Percentiles rank a stretch among this genome's conserved stretches.
These are phyloP conservation scores for Hycleus phaleratus DNA, from an alignment of 1,140 invertebrate genomes.

Conservation along the genomic window DNA sequence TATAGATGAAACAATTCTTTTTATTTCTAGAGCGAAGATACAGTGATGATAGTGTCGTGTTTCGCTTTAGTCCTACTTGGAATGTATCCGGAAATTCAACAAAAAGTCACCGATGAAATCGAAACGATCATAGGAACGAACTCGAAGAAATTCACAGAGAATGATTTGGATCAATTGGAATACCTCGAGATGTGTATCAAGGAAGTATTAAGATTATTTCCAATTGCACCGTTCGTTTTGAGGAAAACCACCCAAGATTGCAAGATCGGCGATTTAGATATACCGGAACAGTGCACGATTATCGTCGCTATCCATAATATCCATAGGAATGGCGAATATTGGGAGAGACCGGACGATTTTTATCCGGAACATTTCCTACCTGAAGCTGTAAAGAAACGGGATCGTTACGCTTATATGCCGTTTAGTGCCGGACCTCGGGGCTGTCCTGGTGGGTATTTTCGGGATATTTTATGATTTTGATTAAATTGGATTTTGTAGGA, in stretches of 20 bases:
- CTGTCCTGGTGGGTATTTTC: conserved; percentile 48
- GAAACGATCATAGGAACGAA: not conserved
- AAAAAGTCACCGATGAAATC: conserved; percentile 2
- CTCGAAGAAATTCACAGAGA: not conserved
- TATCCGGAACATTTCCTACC: conserved; percentile 62
- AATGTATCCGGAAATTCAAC: conserved; percentile 15
- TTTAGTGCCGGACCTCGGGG: conserved; percentile 58
- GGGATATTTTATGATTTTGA: not conserved
- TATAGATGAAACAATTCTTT: not conserved
- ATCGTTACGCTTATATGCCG: conserved; percentile 51
- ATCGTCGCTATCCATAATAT: not conserved
- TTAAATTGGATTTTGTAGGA: not conserved
- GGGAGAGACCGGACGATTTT: conserved; percentile 50
- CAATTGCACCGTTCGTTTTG: conserved; percentile 2
- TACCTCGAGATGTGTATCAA: conserved; percentile 15
- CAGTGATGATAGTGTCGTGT: not conserved
- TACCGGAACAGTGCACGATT: not conserved
- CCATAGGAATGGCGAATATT: not conserved
- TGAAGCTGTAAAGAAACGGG: conserved; percentile 44
- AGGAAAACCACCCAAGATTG: conserved; percentile 4
- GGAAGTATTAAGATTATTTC: conserved; percentile 8
- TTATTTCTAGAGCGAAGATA: conserved; percentile 10
- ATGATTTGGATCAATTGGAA: not conserved
- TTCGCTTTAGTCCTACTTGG: conserved; percentile 1
- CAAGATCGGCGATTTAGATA: conserved; percentile 24